These are phyloP conservation scores for Philereme vetulata DNA, from an alignment of 2,888 invertebrate genomes.

Conservation along the genomic window DNA sequence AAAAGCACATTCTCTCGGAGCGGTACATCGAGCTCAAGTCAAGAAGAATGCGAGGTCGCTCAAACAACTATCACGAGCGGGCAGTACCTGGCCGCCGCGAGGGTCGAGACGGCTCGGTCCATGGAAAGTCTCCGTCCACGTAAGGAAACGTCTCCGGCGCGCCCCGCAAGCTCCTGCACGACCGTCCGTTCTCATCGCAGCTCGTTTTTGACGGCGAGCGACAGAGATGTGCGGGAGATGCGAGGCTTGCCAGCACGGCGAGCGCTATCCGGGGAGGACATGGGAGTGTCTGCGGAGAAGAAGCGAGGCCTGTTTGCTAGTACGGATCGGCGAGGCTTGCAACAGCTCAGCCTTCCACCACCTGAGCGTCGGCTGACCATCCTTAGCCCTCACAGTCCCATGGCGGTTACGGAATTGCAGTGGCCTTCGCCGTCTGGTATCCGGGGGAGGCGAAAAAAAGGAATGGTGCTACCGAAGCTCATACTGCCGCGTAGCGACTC, in stretches of 20 bases:
- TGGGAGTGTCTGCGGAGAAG: conserved; percentile 85
- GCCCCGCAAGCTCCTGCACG: conserved; percentile 80
- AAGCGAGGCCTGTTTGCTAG: conserved; percentile 87
- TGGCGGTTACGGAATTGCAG: conserved; percentile 87
- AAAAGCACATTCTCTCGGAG: conserved; percentile 82
- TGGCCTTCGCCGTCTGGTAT: conserved; percentile 84
- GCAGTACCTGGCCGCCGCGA: conserved; percentile 81
- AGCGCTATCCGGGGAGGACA: conserved; percentile 85
- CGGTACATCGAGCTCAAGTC: conserved; percentile 87
- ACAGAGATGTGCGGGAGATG: conserved; percentile 86
- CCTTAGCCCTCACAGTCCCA: conserved; percentile 91
- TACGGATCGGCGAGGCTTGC: conserved; percentile 85
- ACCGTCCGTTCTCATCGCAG: conserved; percentile 81
- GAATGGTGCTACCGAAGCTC: conserved; percentile 89
- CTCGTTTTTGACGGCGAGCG: conserved; percentile 86
- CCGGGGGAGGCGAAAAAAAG: conserved; percentile 87
- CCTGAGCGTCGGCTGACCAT: conserved; percentile 89
- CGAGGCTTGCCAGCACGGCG: conserved; percentile 86
- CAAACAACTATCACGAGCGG: conserved; percentile 73
- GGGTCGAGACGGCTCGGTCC: conserved; percentile 86
- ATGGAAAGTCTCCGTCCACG: conserved; percentile 88
- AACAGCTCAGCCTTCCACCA: conserved; percentile 88
- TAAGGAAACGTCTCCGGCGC: conserved; percentile 81
- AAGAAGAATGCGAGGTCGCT: conserved; percentile 86
- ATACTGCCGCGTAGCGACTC: conserved; percentile 90